Evolutionary conservation across 2,888 invertebrate species (phyloP), one percentile per base, ranked within the genome.

Genomic region (Tineola bisselliella): DNA sequence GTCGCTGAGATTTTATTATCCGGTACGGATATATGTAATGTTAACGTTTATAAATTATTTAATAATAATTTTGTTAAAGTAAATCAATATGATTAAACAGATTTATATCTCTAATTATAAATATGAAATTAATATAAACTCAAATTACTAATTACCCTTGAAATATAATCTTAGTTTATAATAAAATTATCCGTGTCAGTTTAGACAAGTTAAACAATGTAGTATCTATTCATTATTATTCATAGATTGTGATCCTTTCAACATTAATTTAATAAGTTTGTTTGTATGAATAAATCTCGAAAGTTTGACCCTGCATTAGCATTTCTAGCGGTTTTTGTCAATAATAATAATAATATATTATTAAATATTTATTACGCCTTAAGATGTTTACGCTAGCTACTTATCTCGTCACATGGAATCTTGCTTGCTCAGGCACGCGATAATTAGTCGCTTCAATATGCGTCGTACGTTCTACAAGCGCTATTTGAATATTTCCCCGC

Each of bases 391-490:
- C 10, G 38, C 11, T 38, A 12, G 38, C 11, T 38, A 12, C n/a
- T 38, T 38, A 38, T 38, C 38, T 38, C 38, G 6, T 38, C 2
- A 38, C 54, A n/a, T 25, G 25, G 19, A 13, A 15, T 15, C 48
- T 48, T 10, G 54, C 54, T 18, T 54, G 19, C 54, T 19, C 10
- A 54, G 54, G 61, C 62, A 60, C 61, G 65, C 65, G 68, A 71
- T 77, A 77, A 80, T 77, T 76, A 78, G 69, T 67, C 64, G 63
- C 67, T 72, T 72, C 76, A 74, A 75, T 77, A 76, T 76, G 73
- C 74, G 67, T 66, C 59, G 65, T 67, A 67, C 66, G 68, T 65
- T 65, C 68, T 68, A 66, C 67, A 63, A 64, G 64, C 67, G 66
- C 68, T 68, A 75, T 77, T 75, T 72, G 71, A 77, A 79, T 77